A percentile compares a stretch with the other conserved stretches of the same genome.
Conservation (phyloP, 2,113 vertebrate species). For the Reinhardtius hippoglossoides region DNA sequence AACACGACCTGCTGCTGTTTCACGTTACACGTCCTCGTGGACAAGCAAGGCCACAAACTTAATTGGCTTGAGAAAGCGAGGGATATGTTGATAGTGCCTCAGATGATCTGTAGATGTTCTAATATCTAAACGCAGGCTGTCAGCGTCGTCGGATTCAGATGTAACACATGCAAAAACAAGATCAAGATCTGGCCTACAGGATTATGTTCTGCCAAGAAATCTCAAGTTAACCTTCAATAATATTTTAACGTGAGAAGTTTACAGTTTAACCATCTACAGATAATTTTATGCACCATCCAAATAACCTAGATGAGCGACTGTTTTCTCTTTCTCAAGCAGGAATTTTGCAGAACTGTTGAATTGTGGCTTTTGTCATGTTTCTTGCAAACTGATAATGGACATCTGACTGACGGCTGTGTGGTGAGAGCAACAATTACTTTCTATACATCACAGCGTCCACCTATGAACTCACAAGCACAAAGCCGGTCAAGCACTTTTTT, state of each 20-base stretch:
- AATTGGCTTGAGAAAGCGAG: slow-evolving; percentile 24
- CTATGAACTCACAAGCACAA: slow-evolving; percentile 57
- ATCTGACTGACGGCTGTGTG: slow-evolving; percentile 53
- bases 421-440: slow-evolving; percentile 61
- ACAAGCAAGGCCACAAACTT: slow-evolving; percentile 48
- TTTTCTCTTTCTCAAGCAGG: not conserved
- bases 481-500: slow-evolving; percentile 66
- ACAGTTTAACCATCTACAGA: slow-evolving; percentile 48
- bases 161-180: slow-evolving; percentile 56
- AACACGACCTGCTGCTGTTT: slow-evolving; percentile 32
- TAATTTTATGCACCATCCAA: slow-evolving; percentile 64
- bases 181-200: slow-evolving; percentile 35
- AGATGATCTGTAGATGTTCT: slow-evolving; percentile 63
- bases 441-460: slow-evolving; percentile 57
- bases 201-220: slow-evolving; percentile 30
- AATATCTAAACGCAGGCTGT: slow-evolving; percentile 36
- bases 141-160: slow-evolving; percentile 40
- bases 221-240: slow-evolving; percentile 25
- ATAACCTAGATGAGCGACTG: not conserved
- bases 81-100: slow-evolving; percentile 54
- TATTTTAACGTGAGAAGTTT: slow-evolving; percentile 10
- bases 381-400: slow-evolving; percentile 36
- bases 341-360: not conserved
- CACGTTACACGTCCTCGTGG: slow-evolving; percentile 26
- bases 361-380: slow-evolving; percentile 45